Evolutionary conservation across 2,888 invertebrate genomes (phyloP).

Genomic region (Hypsopygia costalis): DNA sequence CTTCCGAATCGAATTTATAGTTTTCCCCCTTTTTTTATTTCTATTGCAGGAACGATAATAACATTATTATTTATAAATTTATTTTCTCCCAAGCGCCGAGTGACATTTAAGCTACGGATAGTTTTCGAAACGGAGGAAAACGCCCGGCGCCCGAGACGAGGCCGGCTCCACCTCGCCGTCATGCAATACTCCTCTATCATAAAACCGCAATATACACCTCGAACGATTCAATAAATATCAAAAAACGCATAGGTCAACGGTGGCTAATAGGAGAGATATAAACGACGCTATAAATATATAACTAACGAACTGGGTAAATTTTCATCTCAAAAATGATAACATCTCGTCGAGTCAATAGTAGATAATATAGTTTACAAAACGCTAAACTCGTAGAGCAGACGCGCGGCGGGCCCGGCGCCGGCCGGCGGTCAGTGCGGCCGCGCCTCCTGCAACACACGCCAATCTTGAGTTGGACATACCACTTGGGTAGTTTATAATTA

Average conservation of each 20-base stretch:
- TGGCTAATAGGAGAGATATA: conserved; percentile 67
- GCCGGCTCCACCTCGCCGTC: conserved; percentile 5
- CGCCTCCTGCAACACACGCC: conserved; percentile 25
- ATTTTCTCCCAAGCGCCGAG: no score
- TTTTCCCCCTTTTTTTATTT: neutral
- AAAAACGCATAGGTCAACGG: conserved; percentile 68
- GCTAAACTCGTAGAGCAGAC: conserved; percentile 30
- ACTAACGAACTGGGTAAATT: conserved; percentile 70
- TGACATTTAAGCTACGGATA: neutral
- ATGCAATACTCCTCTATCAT: conserved; percentile 23
- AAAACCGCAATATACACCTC: conserved; percentile 40
- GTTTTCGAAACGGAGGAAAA: neutral
- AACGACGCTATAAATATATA: conserved; percentile 68
- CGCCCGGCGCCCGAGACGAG: neutral
- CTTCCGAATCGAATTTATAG: conserved; percentile 2
- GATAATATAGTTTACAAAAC: conserved; percentile 65
- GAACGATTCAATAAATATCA: conserved; percentile 68
- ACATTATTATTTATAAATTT: no score
- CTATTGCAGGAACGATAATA: neutral
- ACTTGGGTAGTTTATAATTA: no score
- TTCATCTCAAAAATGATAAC: conserved; percentile 77
- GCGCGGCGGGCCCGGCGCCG: conserved; percentile 14
- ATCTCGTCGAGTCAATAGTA: conserved; percentile 59
- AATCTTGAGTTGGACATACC: no score
- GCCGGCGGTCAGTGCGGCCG: conserved; percentile 27